Conservation (phyloP, 92 coral and sea anemone genomes). For the Pocillopora meandrina region DNA sequence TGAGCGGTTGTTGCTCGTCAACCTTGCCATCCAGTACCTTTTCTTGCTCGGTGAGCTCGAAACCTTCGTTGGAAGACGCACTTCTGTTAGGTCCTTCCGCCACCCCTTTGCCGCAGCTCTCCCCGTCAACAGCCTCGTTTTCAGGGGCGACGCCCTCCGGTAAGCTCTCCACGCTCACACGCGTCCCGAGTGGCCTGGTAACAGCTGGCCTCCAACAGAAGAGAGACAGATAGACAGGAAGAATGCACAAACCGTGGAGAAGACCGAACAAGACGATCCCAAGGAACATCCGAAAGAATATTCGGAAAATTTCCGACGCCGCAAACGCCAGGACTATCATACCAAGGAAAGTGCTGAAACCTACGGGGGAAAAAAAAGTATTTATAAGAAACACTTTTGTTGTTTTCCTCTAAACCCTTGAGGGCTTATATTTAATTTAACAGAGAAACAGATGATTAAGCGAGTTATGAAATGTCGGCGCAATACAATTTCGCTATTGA, state of each 20-base stretch:
- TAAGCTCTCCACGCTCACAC: slow-evolving; percentile 22
- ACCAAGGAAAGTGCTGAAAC: slow-evolving; percentile 78
- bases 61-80: slow-evolving; percentile 27
- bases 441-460: no score
- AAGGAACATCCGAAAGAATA: slow-evolving; percentile 82
- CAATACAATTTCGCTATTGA: no score
- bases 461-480: no score
- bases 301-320: slow-evolving; percentile 68
- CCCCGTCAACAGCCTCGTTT: not conserved
- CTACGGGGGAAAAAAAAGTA: slow-evolving; percentile 26
- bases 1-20: not conserved
- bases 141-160: not conserved
- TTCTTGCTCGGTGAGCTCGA: not conserved
- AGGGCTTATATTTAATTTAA: no score
- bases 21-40: not conserved
- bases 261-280: slow-evolving; percentile 82
- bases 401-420: no score
- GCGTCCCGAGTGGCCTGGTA: slow-evolving; percentile 8
- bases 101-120: slow-evolving; percentile 4
- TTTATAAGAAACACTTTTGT: not conserved
- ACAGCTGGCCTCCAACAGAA: slow-evolving; percentile 63
- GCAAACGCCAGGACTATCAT: slow-evolving; percentile 78
- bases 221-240: slow-evolving; percentile 76
- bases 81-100: not conserved
- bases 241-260: slow-evolving; percentile 76